Evolutionary conservation across 1,140 invertebrate genomes (phyloP).

Genomic region (Mylabris phalerata): DNA sequence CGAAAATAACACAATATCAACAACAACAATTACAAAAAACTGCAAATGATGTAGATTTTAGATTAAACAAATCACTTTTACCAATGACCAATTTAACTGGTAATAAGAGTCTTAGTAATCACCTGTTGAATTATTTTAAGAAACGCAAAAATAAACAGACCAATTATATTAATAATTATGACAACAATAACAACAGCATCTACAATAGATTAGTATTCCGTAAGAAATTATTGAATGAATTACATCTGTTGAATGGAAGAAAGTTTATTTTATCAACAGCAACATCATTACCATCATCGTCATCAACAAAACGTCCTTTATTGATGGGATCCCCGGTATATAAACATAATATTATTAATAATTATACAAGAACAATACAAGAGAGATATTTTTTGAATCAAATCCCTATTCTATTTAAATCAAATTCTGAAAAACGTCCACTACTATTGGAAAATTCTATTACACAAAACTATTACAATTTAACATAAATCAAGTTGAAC

Average conservation of each 20-base stretch:
- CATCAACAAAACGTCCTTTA: slow-evolving; percentile 47
- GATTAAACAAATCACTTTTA: too few relatives aligned
- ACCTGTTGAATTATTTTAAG: slow-evolving; percentile 40
- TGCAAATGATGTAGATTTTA: too few relatives aligned
- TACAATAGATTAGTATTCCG: slow-evolving; percentile 27
- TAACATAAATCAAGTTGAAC: too few relatives aligned
- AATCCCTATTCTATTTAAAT: slow-evolving; percentile 20
- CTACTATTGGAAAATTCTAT: slow-evolving; percentile 29
- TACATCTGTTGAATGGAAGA: slow-evolving; percentile 42
- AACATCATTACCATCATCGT: too few relatives aligned
- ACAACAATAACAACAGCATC: slow-evolving; percentile 40
- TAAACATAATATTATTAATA: slow-evolving; percentile 35
- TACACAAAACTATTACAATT: too few relatives aligned
- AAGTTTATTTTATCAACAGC: slow-evolving; percentile 38
- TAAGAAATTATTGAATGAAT: slow-evolving; percentile 39
- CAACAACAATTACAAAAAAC: too few relatives aligned
- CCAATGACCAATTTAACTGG: too few relatives aligned
- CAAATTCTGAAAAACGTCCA: slow-evolving; percentile 40
- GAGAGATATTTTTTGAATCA: too few relatives aligned
- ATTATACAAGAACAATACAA: slow-evolving; percentile 18
- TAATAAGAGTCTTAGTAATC: slow-evolving; percentile 12
- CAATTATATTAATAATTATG: slow-evolving; percentile 32
- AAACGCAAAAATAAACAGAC: slow-evolving; percentile 43
- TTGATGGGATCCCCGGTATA: slow-evolving; percentile 40
- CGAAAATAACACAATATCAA: too few relatives aligned